Evolutionary conservation across 2,113 vertebrate genomes (phyloP), one percentile per base, ranked within the genome.

Genomic region (Gobius niger): DNA sequence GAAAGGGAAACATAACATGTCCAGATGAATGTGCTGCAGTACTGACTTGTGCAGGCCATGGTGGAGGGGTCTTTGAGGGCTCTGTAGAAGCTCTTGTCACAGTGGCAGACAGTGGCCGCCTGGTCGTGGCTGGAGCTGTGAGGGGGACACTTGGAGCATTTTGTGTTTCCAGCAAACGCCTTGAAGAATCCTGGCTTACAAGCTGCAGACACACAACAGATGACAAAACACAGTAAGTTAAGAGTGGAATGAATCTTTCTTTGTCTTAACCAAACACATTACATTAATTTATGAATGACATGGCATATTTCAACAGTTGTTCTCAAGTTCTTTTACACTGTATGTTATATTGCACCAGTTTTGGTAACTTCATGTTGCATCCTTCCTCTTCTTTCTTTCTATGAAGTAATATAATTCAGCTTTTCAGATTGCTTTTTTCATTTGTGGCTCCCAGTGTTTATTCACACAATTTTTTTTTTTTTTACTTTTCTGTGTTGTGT

Each of bases 31-130:
- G 12, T 9, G 72, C 41, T 1, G 6, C 47, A 51, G 7, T 16
- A 90, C 96, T 97, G 90, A 99, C 97, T 92, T 90, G 97, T 98
- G 84, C 97, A 99, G 73, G 96, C 94, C 94, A 95, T 96, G 63
- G 94, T 95, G 67, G 96, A 92, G 52, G 96, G 94, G 84, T 99
- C 97, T 87, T 95, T 96, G 77, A 93, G 92, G 56, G 96, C 94
- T 79, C 97, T 89, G 91, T 95, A 97, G 91, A 96, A 98, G 69
- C 95, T 94, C 71, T 96, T 97, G 78, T 98, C 96, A 88, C 97
- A 99, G 73, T 95, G 94, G 84, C 97, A 99, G 70, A 96, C 88
- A 59, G 96, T 94, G 49, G 95, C 96, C 8, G 95, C 96, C 91
- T 97, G 95, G 49, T 89, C 52, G 0, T 96, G 92, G 76, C 96